phyloP scores from a whole-genome alignment of 2,797 vertebrate genomes.

The Ceryle rudis region DNA sequence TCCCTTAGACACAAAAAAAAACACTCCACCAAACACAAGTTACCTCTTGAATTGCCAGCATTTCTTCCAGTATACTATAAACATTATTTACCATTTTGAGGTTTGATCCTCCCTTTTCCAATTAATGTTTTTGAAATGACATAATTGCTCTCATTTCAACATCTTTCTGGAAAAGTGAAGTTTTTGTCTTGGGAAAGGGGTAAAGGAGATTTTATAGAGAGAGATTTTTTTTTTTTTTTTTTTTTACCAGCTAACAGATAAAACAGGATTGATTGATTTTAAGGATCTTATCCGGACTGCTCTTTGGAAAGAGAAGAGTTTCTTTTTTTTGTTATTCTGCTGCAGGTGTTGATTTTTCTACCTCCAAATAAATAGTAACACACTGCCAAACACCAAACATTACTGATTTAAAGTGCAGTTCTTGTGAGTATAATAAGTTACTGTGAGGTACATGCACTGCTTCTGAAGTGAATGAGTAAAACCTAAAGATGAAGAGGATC shows the following conservation, averaged over 20 bases:
- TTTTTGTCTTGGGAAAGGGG: neutral
- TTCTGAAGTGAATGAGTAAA: slow-evolving; percentile 44
- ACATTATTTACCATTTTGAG: neutral
- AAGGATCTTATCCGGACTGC: neutral
- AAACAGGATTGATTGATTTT: neutral
- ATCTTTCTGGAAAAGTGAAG: neutral
- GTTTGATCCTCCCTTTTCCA: neutral
- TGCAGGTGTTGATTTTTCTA: neutral
- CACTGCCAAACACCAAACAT: neutral
- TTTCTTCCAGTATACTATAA: too few relatives aligned
- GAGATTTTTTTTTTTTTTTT: neutral
- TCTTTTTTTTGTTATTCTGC: neutral
- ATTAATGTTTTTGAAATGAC: neutral
- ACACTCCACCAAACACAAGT: neutral
- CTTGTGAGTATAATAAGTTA: neutral
- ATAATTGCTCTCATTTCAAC: neutral
- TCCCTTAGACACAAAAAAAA: too few relatives aligned
- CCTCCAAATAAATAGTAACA: neutral
- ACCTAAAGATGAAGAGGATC: slow-evolving; percentile 1
- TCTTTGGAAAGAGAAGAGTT: neutral
- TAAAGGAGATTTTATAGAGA: neutral
- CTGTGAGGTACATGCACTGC: neutral
- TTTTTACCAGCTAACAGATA: neutral
- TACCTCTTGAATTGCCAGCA: neutral
- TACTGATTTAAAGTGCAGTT: neutral